Evolutionary conservation across 2,797 vertebrate genomes (phyloP).

Genomic region (Epinephelus awoara): DNA sequence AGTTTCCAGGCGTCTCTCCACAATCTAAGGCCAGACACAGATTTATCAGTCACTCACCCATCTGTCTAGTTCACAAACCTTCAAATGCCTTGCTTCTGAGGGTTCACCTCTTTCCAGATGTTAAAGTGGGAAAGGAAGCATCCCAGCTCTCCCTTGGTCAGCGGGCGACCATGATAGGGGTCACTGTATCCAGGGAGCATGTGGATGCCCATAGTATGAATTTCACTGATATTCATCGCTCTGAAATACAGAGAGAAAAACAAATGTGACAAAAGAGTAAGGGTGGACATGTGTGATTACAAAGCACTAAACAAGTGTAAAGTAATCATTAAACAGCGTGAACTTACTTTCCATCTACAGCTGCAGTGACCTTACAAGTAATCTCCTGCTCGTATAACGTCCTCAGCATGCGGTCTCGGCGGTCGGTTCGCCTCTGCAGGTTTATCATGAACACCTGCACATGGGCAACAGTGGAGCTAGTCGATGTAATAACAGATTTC

Average conservation of each 20-base stretch:
- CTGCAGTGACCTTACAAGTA: conserved; percentile 85
- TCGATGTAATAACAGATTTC: conserved; percentile 11
- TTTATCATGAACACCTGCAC: conserved; percentile 95
- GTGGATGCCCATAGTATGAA: conserved; percentile 89
- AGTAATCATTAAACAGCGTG: background rate
- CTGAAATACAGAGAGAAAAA: conserved; percentile 72
- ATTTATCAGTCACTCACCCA: background rate
- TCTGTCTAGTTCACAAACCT: background rate
- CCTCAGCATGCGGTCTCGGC: conserved; percentile 89
- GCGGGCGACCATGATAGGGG: conserved; percentile 92
- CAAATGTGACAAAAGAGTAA: background rate
- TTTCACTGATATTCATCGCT: conserved; percentile 90
- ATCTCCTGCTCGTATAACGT: conserved; percentile 88
- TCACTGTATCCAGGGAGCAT: conserved; percentile 95
- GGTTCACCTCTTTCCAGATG: conserved; percentile 93
- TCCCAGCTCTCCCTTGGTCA: conserved; percentile 94
- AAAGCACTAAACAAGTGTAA: background rate
- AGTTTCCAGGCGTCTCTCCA: conserved; percentile 82
- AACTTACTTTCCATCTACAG: conserved; percentile 94
- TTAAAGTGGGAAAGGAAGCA: conserved; percentile 96
- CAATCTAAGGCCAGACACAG: conserved; percentile 80
- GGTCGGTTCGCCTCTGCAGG: conserved; percentile 87
- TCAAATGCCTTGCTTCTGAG: background rate
- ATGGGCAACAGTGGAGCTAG: background rate
- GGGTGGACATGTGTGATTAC: background rate